Percentiles rank a stretch among this genome's conserved stretches.
Evolutionary conservation across 2,113 vertebrate species (phyloP).

Genomic region (Salvator merianae): DNA sequence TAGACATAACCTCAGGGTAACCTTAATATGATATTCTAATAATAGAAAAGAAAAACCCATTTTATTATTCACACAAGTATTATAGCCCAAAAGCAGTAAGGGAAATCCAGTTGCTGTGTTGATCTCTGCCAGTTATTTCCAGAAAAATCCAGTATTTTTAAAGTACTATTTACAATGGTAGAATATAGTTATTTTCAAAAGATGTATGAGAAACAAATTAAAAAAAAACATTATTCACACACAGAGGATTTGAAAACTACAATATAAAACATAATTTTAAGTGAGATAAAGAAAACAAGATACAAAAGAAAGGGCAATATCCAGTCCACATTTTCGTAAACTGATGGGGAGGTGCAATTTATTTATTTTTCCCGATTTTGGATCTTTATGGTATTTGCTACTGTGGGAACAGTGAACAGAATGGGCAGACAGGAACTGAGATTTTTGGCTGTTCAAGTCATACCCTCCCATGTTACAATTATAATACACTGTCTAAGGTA

Average conservation of each 20-base stretch:
- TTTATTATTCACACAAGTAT: conserved; percentile 51
- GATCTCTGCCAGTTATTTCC: not conserved
- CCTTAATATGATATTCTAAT: conserved; percentile 53
- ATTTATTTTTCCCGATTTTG: not conserved
- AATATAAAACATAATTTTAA: not conserved
- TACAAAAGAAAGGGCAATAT: not conserved
- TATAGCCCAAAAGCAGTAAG: conserved; percentile 33
- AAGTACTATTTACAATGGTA: too few relatives aligned
- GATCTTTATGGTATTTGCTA: not conserved
- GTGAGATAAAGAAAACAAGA: not conserved
- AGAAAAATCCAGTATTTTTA: too few relatives aligned
- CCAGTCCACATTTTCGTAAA: not conserved
- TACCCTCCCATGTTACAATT: too few relatives aligned
- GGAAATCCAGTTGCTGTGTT: conserved; percentile 23
- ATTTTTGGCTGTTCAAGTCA: not conserved
- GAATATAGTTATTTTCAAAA: too few relatives aligned
- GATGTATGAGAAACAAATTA: too few relatives aligned
- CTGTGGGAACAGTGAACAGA: not conserved
- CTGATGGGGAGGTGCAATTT: not conserved
- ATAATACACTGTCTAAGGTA: not conserved
- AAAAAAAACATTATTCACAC: too few relatives aligned
- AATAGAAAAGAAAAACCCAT: conserved; percentile 47
- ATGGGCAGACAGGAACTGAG: not conserved
- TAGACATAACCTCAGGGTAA: conserved; percentile 43
- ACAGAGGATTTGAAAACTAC: not conserved